Conservation (phyloP, 2,113 vertebrate species). For the Leucosticte australis region DNA sequence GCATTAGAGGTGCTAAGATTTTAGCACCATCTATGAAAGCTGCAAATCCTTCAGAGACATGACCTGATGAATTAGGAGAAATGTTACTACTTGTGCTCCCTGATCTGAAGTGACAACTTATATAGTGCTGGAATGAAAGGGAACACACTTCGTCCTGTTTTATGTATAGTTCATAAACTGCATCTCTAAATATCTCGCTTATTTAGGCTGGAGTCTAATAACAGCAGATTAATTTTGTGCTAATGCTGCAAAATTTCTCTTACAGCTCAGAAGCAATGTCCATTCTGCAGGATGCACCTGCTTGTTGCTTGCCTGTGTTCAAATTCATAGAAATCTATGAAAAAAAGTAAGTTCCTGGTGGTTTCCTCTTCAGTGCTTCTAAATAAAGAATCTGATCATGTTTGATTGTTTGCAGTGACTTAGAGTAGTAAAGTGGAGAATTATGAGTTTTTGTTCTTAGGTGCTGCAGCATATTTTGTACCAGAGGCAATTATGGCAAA, state of each 20-base stretch:
- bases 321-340: slow-evolving; percentile 96
- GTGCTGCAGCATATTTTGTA: neutral
- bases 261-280: slow-evolving; percentile 85
- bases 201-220: neutral
- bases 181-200: neutral
- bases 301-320: slow-evolving; percentile 91
- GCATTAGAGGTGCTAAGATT: neutral
- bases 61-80: neutral
- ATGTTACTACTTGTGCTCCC: neutral
- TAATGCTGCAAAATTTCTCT: slow-evolving; percentile 14
- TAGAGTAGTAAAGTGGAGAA: neutral
- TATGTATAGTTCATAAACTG: neutral
- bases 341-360: slow-evolving; percentile 83
- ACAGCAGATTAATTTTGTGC: neutral
- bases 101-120: neutral
- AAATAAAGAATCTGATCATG: neutral
- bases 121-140: neutral
- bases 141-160: neutral
- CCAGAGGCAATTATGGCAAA: neutral
- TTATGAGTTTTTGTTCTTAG: accelerated
- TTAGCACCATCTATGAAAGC: neutral
- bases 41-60: neutral
- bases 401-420: neutral
- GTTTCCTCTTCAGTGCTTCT: neutral
- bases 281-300: slow-evolving; percentile 94